A percentile compares a stretch with the other conserved stretches of the same genome.
phyloP scores from a whole-genome alignment of 2,797 vertebrate species.

The Scolopax rusticola region DNA sequence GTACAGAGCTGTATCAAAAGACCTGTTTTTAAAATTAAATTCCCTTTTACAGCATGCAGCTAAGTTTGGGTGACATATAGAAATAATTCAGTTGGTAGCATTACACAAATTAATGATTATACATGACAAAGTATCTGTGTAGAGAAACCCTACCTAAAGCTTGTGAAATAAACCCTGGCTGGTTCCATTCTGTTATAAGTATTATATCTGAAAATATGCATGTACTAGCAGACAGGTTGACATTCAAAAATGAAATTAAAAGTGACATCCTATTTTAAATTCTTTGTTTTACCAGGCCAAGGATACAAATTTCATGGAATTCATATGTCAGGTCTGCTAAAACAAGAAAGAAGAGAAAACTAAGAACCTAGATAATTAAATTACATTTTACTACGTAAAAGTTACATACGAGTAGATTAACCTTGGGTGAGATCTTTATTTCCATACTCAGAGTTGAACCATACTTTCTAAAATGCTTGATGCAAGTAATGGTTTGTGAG shows the following conservation, averaged over 20 bases:
- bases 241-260: neutral
- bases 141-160: neutral
- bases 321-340: neutral
- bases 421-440: neutral
- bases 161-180: neutral
- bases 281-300: neutral
- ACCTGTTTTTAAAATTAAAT: neutral
- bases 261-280: neutral
- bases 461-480: neutral
- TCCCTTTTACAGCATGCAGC: neutral
- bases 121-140: neutral
- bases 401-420: neutral
- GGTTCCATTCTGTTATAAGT: neutral
- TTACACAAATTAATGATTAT: neutral
- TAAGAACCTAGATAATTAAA: neutral
- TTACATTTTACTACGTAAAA: neutral
- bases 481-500: neutral
- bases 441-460: neutral
- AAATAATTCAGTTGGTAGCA: neutral
- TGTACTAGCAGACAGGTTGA: neutral
- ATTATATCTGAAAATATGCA: neutral
- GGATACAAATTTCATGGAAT: neutral
- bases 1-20: neutral
- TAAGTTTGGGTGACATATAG: neutral
- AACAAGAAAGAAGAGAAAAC: neutral